Evolutionary conservation across 2,888 invertebrate genomes (phyloP).

Genomic region (Himalopsyche tibetana): DNA sequence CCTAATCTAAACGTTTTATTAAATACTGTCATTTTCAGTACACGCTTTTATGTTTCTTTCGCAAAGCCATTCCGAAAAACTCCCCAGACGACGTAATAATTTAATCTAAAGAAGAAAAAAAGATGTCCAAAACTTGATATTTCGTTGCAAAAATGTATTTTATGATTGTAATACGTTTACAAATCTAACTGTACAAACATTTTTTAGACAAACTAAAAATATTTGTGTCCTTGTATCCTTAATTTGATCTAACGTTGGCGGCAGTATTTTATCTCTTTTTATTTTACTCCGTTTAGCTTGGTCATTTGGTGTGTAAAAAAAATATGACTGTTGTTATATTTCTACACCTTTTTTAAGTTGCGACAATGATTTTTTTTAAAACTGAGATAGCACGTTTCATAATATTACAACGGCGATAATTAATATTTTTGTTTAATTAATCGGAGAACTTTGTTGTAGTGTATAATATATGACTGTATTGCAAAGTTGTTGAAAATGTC

Average conservation of each 20-base stretch:
- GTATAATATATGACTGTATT: too few species aligned
- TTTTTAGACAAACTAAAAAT: too few species aligned
- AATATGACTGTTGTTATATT: too few species aligned
- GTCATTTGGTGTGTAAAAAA: too few species aligned
- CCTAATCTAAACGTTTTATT: conserved; percentile 1
- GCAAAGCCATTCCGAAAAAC: not conserved
- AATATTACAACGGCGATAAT: too few species aligned
- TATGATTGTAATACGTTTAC: not conserved
- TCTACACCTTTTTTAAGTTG: not conserved
- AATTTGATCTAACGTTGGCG: too few species aligned
- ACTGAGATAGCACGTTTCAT: not conserved
- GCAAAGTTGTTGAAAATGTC: too few species aligned
- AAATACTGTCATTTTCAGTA: conserved; percentile 1
- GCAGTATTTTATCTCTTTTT: too few species aligned
- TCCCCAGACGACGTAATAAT: not conserved
- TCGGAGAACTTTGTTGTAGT: too few species aligned
- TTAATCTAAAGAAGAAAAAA: not conserved
- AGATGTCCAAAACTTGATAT: not conserved
- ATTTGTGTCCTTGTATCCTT: too few species aligned
- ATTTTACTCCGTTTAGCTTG: too few species aligned
- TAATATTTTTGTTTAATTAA: too few species aligned
- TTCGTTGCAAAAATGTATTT: not conserved
- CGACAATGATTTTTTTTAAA: not conserved
- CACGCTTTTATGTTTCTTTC: not conserved
- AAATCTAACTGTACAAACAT: not conserved